Evolutionary conservation across 2,888 invertebrate genomes (phyloP).

Genomic region (Cerastis rubricosa): DNA sequence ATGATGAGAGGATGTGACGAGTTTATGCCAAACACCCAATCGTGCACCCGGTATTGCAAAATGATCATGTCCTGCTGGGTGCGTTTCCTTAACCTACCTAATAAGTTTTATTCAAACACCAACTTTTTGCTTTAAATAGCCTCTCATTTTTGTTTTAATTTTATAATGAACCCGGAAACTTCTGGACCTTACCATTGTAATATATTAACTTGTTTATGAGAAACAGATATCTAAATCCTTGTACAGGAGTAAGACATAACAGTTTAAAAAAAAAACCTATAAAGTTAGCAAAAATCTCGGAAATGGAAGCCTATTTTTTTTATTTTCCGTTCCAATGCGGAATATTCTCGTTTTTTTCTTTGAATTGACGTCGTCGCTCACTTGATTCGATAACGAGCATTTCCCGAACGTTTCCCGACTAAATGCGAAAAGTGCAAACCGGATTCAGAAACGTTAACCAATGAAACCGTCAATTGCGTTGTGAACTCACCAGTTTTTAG

Average conservation of each 20-base stretch:
- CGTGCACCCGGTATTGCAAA: not conserved
- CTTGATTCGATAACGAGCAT: slow-evolving; percentile 25
- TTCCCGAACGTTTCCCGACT: slow-evolving; percentile 3
- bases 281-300: not conserved
- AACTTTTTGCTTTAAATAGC: too few relatives aligned
- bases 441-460: not conserved
- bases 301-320: not conserved
- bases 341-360: not conserved
- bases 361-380: not conserved
- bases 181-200: not conserved
- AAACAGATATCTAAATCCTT: not conserved
- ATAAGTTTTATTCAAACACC: too few relatives aligned
- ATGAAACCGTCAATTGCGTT: slow-evolving; percentile 8
- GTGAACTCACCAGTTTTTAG: not conserved
- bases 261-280: not conserved
- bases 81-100: not conserved
- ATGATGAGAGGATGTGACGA: slow-evolving; percentile 1
- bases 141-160: too few relatives aligned
- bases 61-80: not conserved
- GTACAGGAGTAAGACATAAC: too few relatives aligned
- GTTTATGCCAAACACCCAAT: not conserved
- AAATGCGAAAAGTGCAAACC: slow-evolving; percentile 6
- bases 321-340: not conserved
- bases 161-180: too few relatives aligned
- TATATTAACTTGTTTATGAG: not conserved